Evolutionary conservation across 2,113 vertebrate genomes (phyloP).

Genomic region (Butorides virescens): DNA sequence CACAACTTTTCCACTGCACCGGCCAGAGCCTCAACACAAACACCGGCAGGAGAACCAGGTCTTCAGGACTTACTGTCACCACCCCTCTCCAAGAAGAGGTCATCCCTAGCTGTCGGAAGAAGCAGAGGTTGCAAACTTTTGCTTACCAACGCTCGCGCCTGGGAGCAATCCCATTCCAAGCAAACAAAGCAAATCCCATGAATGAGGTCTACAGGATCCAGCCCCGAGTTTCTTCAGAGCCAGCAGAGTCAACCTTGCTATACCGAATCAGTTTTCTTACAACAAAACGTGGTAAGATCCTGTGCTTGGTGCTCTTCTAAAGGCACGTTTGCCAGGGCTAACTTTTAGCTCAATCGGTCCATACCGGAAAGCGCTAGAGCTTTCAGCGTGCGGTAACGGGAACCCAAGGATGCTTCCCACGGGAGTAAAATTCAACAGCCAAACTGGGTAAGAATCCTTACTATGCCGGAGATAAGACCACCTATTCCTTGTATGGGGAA

Average conservation of each 20-base stretch:
- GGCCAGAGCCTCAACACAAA: background rate
- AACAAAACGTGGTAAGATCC: fast-evolving
- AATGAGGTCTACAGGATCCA: background rate
- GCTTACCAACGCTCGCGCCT: background rate
- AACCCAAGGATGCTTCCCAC: background rate
- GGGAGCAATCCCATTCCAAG: background rate
- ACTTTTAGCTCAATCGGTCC: background rate
- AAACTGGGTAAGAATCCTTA: background rate
- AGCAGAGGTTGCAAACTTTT: background rate
- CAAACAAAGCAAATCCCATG: background rate
- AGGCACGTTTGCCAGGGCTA: fast-evolving
- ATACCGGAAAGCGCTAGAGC: background rate
- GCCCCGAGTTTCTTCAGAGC: background rate
- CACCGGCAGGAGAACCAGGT: background rate
- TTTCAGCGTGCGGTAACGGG: background rate
- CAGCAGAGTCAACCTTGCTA: background rate
- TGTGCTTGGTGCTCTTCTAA: background rate
- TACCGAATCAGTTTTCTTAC: background rate
- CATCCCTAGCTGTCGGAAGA: background rate
- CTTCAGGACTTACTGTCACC: background rate
- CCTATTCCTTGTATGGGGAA: background rate
- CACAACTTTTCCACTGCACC: fast-evolving
- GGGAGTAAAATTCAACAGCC: background rate
- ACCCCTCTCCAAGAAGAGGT: background rate
- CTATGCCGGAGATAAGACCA: background rate